Conservation (phyloP, 1,140 invertebrate genomes). For the Luehdorfia chinensis region DNA sequence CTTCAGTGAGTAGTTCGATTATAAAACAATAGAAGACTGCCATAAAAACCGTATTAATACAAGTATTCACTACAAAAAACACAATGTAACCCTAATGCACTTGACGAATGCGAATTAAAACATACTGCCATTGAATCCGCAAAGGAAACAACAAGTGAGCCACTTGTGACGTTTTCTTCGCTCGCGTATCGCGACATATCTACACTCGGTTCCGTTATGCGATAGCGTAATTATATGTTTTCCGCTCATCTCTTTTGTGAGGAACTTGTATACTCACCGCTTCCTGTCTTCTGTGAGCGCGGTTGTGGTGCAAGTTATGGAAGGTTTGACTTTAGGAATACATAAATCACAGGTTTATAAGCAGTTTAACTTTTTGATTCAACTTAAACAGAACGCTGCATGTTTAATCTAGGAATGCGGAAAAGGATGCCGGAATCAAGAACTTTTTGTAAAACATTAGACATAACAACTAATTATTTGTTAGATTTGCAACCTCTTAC, state of each 20-base stretch:
- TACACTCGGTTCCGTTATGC: constrained; percentile 41
- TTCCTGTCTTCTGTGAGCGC: constrained; percentile 39
- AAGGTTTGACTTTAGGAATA: not conserved
- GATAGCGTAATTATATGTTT: constrained; percentile 72
- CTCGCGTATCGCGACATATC: constrained; percentile 29
- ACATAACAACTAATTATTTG: no score
- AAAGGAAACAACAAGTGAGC: constrained; percentile 52
- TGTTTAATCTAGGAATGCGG: no score
- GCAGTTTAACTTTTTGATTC: no score
- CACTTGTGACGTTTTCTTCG: constrained; percentile 43
- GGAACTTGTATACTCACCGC: constrained; percentile 28
- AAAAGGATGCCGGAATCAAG: no score
- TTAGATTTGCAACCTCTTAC: no score
- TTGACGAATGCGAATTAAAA: constrained; percentile 27
- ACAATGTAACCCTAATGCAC: constrained; percentile 13
- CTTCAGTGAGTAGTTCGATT: no score
- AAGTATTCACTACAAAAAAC: no score
- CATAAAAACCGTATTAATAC: no score
- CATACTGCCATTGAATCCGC: constrained; percentile 23
- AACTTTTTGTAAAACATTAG: no score
- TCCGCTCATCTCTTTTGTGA: constrained; percentile 61
- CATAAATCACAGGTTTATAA: no score
- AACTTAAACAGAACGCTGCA: no score
- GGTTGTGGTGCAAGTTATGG: constrained; percentile 20
- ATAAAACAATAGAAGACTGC: no score